phyloP scores from a whole-genome alignment of 30 jellyfish, hydroid and myxozoan genomes.

The Cassiopea xamachana region DNA sequence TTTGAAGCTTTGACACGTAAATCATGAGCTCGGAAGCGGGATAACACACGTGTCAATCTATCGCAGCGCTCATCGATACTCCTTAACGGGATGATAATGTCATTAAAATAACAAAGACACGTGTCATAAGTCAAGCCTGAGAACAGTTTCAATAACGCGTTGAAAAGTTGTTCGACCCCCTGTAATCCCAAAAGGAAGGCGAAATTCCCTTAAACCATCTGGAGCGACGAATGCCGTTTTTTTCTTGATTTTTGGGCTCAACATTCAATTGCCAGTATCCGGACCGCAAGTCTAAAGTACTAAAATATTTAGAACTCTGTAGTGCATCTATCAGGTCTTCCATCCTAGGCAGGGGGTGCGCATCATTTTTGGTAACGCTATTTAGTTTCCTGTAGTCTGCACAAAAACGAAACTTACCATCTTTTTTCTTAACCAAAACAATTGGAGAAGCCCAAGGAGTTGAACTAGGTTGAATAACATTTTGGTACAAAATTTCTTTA shows the following conservation, averaged over 20 bases:
- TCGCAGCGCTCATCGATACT: constrained; percentile 31
- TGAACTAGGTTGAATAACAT: constrained; percentile 1
- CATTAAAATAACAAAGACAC: constrained; percentile 70
- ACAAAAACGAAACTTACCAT: constrained; percentile 7
- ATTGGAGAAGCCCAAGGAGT: constrained; percentile 13
- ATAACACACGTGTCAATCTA: constrained; percentile 1
- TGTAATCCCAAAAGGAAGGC: constrained; percentile 67
- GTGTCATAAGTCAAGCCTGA: constrained; percentile 60
- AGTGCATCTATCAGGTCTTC: constrained; percentile 59
- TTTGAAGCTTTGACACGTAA: constrained; percentile 46
- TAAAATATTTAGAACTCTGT: constrained; percentile 29
- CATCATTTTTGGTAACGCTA: constrained; percentile 34
- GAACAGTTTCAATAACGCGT: constrained; percentile 68
- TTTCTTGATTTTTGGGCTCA: constrained; percentile 53
- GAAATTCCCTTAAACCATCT: constrained; percentile 49
- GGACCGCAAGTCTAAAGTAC: constrained; percentile 45
- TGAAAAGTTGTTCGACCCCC: constrained; percentile 70
- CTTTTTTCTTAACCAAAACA: constrained; percentile 3
- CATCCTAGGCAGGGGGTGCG: constrained; percentile 64
- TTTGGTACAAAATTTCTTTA: constrained; percentile 11
- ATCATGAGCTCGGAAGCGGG: constrained; percentile 22
- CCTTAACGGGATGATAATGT: constrained; percentile 23
- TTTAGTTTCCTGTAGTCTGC: constrained; percentile 1
- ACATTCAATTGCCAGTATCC: constrained; percentile 58
- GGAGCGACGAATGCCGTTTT: constrained; percentile 66